These are phyloP conservation scores for Catonia carolina DNA, from an alignment of 2,888 invertebrate genomes.

Conservation along the genomic window DNA sequence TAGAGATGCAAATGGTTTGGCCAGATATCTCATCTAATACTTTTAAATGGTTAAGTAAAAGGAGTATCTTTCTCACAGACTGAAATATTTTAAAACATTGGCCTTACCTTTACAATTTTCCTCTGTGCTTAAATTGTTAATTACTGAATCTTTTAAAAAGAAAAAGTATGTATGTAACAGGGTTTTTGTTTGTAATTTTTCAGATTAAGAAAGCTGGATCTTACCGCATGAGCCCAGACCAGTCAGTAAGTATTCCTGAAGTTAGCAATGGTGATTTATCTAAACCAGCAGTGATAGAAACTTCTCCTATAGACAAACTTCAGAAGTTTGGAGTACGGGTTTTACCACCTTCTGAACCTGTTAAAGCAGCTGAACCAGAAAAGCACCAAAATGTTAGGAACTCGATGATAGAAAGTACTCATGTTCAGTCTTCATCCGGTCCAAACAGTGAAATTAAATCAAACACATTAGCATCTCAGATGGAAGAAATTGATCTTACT, in stretches of 20 bases:
- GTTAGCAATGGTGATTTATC: constrained; percentile 25
- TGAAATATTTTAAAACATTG: too few relatives aligned
- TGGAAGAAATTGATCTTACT: constrained; percentile 33
- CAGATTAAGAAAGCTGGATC: constrained; percentile 28
- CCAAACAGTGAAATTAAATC: constrained; percentile 11
- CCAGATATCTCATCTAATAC: too few relatives aligned
- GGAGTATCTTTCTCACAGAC: too few relatives aligned
- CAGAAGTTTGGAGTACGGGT: constrained; percentile 37
- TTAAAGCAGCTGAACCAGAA: constrained; percentile 29
- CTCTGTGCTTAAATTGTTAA: too few relatives aligned
- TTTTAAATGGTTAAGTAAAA: too few relatives aligned
- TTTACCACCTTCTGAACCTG: constrained; percentile 32
- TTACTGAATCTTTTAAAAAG: too few relatives aligned
- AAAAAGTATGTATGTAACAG: too few relatives aligned
- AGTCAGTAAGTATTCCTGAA: constrained; percentile 22
- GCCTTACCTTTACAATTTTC: too few relatives aligned
- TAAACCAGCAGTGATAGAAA: constrained; percentile 32
- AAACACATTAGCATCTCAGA: constrained; percentile 23
- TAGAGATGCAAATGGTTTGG: too few relatives aligned
- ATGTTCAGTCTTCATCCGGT: constrained; percentile 10
- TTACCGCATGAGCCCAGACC: constrained; percentile 24
- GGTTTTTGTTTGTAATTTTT: too few relatives aligned
- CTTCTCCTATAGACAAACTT: constrained; percentile 30
- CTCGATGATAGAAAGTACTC: constrained; percentile 31
- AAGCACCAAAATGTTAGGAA: constrained; percentile 34